phyloP scores from a whole-genome alignment of 2,797 vertebrate genomes.

The Avahi laniger region DNA sequence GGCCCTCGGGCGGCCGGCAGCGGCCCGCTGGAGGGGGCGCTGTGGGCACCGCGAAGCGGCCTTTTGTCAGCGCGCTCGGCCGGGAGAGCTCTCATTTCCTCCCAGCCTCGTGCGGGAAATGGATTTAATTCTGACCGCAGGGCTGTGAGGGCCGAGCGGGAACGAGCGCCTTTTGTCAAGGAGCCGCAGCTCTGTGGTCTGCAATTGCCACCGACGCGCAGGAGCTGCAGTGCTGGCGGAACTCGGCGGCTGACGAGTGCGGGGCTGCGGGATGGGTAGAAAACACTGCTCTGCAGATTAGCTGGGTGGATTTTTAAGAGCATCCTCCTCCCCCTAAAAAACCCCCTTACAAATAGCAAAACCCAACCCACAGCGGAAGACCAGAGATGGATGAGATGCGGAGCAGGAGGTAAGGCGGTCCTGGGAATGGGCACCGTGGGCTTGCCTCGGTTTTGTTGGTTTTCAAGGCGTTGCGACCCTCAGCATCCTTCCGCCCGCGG shows the following conservation, averaged over 20 bases:
- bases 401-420: slow-evolving; percentile 62
- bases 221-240: background rate
- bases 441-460: background rate
- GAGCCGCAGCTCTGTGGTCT: background rate
- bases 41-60: slow-evolving; percentile 46
- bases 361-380: background rate
- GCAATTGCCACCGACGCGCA: background rate
- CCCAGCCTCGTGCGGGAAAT: slow-evolving; percentile 59
- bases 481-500: background rate
- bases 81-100: slow-evolving; percentile 58
- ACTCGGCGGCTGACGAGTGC: slow-evolving; percentile 4
- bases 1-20: background rate
- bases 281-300: slow-evolving; percentile 27
- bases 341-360: background rate
- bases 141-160: slow-evolving; percentile 28
- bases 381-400: slow-evolving; percentile 3
- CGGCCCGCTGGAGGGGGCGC: slow-evolving; percentile 75
- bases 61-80: slow-evolving; percentile 75
- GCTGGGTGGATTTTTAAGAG: slow-evolving; percentile 9
- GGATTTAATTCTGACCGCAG: slow-evolving; percentile 59
- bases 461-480: background rate
- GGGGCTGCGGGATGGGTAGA: slow-evolving; percentile 45
- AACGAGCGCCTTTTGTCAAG: slow-evolving; percentile 57
- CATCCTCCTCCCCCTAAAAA: background rate
- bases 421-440: background rate